Percentiles rank a stretch among this genome's conserved stretches.
These are phyloP conservation scores for Phoeniculus purpureus DNA, from an alignment of 2,797 vertebrate genomes.

Conservation along the genomic window DNA sequence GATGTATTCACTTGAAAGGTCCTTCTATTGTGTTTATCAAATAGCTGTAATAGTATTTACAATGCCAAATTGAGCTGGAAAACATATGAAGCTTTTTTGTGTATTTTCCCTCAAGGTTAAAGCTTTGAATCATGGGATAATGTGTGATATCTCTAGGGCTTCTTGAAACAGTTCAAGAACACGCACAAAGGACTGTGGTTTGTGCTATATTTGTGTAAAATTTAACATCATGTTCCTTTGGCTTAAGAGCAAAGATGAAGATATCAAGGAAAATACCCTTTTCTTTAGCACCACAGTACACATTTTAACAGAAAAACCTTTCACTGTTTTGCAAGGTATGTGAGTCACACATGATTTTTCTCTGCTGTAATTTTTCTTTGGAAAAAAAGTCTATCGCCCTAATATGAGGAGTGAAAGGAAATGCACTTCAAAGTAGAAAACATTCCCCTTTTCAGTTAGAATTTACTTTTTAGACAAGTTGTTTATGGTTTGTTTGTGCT, in stretches of 20 bases:
- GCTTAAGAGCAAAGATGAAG: conserved; percentile 48
- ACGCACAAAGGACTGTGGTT: conserved; percentile 59
- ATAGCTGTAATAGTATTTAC: conserved; percentile 71
- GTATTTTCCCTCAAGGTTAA: conserved; percentile 81
- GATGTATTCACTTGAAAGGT: conserved; percentile 69
- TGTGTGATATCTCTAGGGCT: conserved; percentile 80
- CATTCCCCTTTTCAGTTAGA: not conserved
- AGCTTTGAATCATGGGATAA: conserved; percentile 82
- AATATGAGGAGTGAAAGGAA: not conserved
- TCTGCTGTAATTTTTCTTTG: not conserved
- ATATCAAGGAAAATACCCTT: conserved; percentile 5
- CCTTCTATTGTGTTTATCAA: conserved; percentile 75
- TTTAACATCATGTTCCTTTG: conserved; percentile 66
- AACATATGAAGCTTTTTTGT: conserved; percentile 62
- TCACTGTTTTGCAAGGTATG: not conserved
- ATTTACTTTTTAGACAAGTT: not conserved
- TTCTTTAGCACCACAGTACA: not conserved
- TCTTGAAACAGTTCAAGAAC: conserved; percentile 73
- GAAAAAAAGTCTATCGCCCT: not conserved
- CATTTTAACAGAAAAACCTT: not conserved
- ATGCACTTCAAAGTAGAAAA: not conserved
- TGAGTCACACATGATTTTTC: not conserved
- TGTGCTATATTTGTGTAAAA: conserved; percentile 56
- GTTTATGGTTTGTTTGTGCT: not conserved
- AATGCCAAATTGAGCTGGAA: conserved; percentile 73